phyloP scores from a whole-genome alignment of 2,797 vertebrate species.

The Molossus alvarezi region DNA sequence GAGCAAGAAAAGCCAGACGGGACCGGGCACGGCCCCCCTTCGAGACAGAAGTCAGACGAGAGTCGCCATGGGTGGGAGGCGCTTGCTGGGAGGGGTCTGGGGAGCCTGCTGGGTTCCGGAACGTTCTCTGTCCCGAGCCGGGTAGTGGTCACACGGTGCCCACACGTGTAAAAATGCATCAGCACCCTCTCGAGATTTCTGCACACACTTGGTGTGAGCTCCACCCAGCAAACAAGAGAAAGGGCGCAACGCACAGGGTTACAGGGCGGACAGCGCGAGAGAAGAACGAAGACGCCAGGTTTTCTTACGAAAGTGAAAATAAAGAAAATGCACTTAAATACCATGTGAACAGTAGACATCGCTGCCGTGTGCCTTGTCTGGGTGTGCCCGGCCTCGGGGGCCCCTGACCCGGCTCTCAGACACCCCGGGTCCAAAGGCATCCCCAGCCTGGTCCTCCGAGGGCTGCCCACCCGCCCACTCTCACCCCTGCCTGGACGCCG shows the following conservation, averaged over 20 bases:
- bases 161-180: accelerated
- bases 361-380: not conserved
- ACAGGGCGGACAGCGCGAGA: too few relatives aligned
- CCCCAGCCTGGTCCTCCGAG: not conserved
- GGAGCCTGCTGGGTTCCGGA: not conserved
- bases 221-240: too few relatives aligned
- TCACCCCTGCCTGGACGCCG: not conserved
- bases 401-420: not conserved
- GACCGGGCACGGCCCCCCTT: accelerated
- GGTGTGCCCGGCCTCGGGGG: not conserved
- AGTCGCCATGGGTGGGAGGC: not conserved
- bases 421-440: not conserved
- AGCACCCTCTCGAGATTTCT: too few relatives aligned
- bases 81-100: accelerated
- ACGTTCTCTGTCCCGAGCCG: not conserved
- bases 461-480: not conserved
- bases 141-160: accelerated
- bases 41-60: not conserved
- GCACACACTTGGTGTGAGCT: too few relatives aligned
- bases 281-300: not conserved
- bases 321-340: not conserved
- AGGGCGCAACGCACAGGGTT: accelerated
- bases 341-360: accelerated
- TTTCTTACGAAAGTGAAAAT: not conserved
- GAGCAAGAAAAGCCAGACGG: accelerated